Base-by-base conservation (phyloP, 2,888 invertebrate species). In the Coleophora deauratella region DNA sequence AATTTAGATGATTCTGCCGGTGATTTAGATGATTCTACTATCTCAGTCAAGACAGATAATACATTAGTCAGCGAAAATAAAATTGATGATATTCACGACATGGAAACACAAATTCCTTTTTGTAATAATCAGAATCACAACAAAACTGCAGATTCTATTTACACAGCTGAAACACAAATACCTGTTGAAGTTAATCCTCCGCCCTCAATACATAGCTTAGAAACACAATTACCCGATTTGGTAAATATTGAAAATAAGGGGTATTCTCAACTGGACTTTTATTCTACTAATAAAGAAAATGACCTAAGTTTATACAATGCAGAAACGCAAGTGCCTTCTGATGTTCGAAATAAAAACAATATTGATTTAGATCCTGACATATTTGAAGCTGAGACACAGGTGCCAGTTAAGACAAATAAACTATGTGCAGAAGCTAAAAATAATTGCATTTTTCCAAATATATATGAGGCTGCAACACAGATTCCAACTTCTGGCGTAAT, bases 41-140 rank as follows among this genome's bases (percentile, higher is more conserved):
- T 43, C 32, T 51, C 56, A 38, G 39, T 50, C 7, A 55, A 59
- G 35, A 46, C 47, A 32, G 41, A 39, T 27, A 11, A 35, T 6
- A 35, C 35, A 33, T 9, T 15, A 3, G 13, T 30, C 10, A 11
- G n/a, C 6, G 10, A 28, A 38, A 37, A 45, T 47, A 32, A 37
- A 38, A 36, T 36, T 21, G n/a, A 13, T 31, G 33, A 37, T 11
- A 41, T 46, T n/a, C 43, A 43, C 27, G 69, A 72, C 44, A 57
- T 74, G 55, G 67, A 78, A 40, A 81, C 81, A 33, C 80, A 79
- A 53, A 50, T 49, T 30, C 66, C 68, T 9, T 44, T 40, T 46
- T 14, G 40, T 27, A 43, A 42, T 43, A 46, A 46, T 39, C 9
- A 28, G 27, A 11, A 21, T 21, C 31, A 31, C 31, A 55, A 57